These are phyloP conservation scores for Popillia japonica DNA, from an alignment of 1,140 invertebrate species.

Conservation along the genomic window DNA sequence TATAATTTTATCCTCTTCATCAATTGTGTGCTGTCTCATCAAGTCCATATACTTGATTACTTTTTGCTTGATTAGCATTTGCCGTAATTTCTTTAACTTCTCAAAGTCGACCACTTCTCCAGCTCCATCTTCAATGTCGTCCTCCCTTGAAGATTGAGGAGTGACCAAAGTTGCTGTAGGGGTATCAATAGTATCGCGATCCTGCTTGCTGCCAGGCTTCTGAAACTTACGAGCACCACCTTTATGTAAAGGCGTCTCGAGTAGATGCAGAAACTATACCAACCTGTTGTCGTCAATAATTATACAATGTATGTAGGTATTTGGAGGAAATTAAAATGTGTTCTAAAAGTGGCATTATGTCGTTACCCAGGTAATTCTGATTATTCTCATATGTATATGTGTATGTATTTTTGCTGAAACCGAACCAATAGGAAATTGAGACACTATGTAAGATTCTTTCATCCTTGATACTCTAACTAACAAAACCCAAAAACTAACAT, in stretches of 20 bases:
- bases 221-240: slow-evolving; percentile 22
- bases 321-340: neutral
- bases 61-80: slow-evolving; percentile 20
- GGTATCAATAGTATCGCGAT: neutral
- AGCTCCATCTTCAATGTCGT: slow-evolving; percentile 6
- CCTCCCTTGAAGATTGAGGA: neutral
- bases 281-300: neutral
- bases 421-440: too few species aligned
- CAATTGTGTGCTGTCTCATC: slow-evolving; percentile 37
- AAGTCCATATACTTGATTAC: slow-evolving; percentile 42
- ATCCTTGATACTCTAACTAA: too few species aligned
- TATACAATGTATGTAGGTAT: neutral
- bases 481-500: too few species aligned
- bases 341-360: neutral
- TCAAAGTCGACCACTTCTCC: slow-evolving; percentile 41
- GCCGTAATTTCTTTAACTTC: slow-evolving; percentile 41
- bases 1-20: neutral
- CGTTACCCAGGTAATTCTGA: neutral
- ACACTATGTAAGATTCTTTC: too few species aligned
- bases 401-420: neutral
- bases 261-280: neutral
- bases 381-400: neutral
- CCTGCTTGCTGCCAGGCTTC: neutral
- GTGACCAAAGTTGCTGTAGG: neutral
- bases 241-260: slow-evolving; percentile 11